These are phyloP conservation scores for Polydesmus complanatus DNA, from an alignment of 2,888 invertebrate species.

Conservation along the genomic window DNA sequence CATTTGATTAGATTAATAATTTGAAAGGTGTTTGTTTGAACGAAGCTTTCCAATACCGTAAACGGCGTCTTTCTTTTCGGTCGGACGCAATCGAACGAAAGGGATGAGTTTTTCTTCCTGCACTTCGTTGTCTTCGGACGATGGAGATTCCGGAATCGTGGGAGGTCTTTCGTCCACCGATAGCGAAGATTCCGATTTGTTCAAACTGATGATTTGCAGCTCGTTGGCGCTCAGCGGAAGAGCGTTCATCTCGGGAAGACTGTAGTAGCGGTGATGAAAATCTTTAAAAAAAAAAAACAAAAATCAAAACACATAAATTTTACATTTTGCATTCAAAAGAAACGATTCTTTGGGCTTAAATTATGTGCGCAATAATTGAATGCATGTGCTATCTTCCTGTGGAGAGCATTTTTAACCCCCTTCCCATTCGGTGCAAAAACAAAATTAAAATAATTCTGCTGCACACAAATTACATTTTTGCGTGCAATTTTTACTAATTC, in stretches of 20 bases:
- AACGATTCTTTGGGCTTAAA: too few species aligned
- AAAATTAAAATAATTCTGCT: too few species aligned
- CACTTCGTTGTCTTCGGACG: neutral
- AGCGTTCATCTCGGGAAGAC: neutral
- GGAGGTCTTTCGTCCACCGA: neutral
- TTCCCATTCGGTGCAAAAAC: too few species aligned
- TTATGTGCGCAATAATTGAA: too few species aligned
- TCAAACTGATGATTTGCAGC: neutral
- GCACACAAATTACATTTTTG: too few species aligned
- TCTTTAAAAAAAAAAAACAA: neutral
- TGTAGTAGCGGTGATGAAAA: neutral
- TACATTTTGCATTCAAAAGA: too few species aligned
- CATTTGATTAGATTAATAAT: too few species aligned
- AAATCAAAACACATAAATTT: neutral
- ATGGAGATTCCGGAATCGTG: neutral
- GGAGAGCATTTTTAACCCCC: too few species aligned
- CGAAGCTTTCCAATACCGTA: too few species aligned
- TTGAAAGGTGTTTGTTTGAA: too few species aligned
- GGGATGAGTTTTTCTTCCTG: neutral
- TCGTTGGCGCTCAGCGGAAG: neutral
- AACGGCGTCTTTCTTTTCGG: neutral
- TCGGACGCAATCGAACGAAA: neutral
- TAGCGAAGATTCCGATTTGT: neutral
- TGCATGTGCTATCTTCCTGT: too few species aligned
- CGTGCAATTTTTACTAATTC: too few species aligned